Conservation (phyloP, 2,888 invertebrate species). For the Tenthredo livida region DNA sequence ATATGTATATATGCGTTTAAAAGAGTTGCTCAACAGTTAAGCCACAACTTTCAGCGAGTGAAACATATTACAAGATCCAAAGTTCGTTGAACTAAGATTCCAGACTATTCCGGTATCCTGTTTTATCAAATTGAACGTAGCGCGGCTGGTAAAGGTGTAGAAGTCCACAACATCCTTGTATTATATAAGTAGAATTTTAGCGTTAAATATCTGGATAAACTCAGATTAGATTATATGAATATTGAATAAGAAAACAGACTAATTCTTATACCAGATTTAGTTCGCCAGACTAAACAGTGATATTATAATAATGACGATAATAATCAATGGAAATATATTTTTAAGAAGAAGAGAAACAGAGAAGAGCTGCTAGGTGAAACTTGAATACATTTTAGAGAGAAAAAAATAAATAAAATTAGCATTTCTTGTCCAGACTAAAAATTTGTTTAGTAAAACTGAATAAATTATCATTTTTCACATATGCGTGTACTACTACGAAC, state of each 20-base stretch:
- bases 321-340: neutral
- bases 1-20: neutral
- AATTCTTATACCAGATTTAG: neutral
- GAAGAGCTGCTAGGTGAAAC: neutral
- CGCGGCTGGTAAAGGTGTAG: neutral
- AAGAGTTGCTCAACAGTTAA: constrained; percentile 9
- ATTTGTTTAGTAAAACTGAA: neutral
- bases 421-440: constrained; percentile 14
- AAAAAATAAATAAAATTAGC: neutral
- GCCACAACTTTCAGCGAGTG: neutral
- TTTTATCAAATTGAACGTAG: neutral
- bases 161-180: neutral
- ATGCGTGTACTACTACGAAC: neutral
- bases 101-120: neutral
- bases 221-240: too few species aligned
- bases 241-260: too few species aligned
- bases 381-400: neutral
- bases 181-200: neutral
- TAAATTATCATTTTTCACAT: neutral
- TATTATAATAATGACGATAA: neutral
- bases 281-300: neutral
- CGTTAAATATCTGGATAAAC: neutral
- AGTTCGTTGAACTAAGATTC: constrained; percentile 38
- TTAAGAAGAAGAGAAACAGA: neutral
- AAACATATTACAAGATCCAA: constrained; percentile 15